Conservation (phyloP, 2,113 vertebrate genomes). For the Cacatua alba region DNA sequence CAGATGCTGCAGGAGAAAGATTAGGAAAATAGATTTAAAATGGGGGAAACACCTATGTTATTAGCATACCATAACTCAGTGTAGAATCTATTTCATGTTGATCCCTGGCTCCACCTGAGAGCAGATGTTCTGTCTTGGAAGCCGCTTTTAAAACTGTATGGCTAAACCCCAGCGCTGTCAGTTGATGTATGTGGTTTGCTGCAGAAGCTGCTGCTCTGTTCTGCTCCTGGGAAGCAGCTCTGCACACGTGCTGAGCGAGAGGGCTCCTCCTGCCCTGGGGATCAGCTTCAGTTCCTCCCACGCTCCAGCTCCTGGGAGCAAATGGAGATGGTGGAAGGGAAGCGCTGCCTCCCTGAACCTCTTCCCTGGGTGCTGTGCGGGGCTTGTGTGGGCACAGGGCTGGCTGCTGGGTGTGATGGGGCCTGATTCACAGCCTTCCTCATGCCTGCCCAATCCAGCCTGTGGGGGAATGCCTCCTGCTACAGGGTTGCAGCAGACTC, state of each 20-base stretch:
- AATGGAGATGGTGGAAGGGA: accelerated
- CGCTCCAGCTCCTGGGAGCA: neutral
- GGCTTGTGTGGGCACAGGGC: neutral
- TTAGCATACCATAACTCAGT: neutral
- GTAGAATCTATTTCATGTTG: neutral
- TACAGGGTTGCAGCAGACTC: accelerated
- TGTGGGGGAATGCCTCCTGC: neutral
- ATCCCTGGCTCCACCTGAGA: neutral
- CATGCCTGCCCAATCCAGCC: too few relatives aligned
- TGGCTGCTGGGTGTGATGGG: accelerated
- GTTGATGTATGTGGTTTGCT: neutral
- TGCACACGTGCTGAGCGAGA: accelerated
- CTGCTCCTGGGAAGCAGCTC: neutral
- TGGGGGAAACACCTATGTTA: neutral
- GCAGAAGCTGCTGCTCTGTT: neutral
- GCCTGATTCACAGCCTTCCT: neutral
- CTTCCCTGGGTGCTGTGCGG: too few relatives aligned
- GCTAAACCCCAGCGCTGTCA: neutral
- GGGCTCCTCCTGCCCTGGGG: neutral
- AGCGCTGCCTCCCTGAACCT: neutral
- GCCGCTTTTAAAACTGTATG: neutral
- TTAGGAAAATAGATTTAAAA: neutral
- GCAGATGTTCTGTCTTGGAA: slow-evolving; percentile 34
- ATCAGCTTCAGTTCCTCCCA: neutral
- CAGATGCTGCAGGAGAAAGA: neutral